Conservation (phyloP, 2,888 invertebrate genomes). For the Seira ritae region DNA sequence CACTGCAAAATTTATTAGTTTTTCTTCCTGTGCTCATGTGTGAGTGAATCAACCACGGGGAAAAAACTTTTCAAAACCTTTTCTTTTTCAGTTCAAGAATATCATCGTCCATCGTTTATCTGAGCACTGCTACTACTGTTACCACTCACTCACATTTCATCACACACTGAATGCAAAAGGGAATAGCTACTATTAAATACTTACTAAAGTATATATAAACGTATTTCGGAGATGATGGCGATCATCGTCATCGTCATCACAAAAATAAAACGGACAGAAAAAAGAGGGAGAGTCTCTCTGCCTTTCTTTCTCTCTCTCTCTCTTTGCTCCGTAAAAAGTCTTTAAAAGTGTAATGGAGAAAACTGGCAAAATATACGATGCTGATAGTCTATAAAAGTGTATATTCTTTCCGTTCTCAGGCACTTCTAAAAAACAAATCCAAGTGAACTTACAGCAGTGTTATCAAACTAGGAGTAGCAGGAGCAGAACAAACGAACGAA, state of each 20-base stretch:
- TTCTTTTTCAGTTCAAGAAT: constrained; percentile 19
- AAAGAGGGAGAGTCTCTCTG: constrained; percentile 52
- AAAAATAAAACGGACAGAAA: constrained; percentile 36
- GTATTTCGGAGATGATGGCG: constrained; percentile 43
- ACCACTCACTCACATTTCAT: constrained; percentile 40
- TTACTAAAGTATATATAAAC: constrained; percentile 31
- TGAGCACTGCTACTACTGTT: constrained; percentile 23
- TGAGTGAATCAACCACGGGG: background rate
- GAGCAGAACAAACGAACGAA: background rate
- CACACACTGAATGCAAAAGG: constrained; percentile 34
- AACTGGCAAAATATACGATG: constrained; percentile 32
- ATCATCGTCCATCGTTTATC: constrained; percentile 33
- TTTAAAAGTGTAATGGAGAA: constrained; percentile 33
- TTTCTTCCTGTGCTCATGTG: background rate
- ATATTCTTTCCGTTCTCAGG: constrained; percentile 11
- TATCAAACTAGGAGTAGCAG: constrained; percentile 8
- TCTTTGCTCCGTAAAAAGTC: constrained; percentile 21
- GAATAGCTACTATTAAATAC: constrained; percentile 32
- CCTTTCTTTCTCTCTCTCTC: constrained; percentile 44
- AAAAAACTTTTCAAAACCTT: constrained; percentile 18
- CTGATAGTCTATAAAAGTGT: constrained; percentile 12
- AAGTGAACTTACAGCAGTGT: constrained; percentile 14
- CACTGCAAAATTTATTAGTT: constrained; percentile 3
- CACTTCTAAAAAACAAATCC: constrained; percentile 7
- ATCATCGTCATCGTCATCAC: constrained; percentile 27